phyloP scores from a whole-genome alignment of 2,888 invertebrate species.

The Toxonevra muliebris region DNA sequence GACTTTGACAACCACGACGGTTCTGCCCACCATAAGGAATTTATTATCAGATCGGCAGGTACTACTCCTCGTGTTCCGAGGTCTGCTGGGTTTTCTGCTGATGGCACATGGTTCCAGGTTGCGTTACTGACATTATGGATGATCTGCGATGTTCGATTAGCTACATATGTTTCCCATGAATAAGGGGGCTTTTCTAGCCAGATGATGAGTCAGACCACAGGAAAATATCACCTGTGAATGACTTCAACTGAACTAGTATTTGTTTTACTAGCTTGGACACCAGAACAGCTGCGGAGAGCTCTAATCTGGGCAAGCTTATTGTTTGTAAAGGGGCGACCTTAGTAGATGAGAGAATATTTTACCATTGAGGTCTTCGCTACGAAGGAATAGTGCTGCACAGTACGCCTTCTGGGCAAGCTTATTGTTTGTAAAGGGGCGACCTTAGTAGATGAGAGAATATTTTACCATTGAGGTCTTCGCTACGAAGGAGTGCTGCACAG shows the following conservation, averaged over 20 bases:
- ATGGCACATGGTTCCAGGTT: slow-evolving; percentile 34
- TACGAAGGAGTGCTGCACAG: slow-evolving; percentile 3
- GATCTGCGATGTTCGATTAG: slow-evolving; percentile 29
- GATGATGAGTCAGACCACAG: slow-evolving; percentile 15
- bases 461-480: neutral
- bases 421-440: no score
- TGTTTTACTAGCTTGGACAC: neutral
- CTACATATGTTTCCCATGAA: slow-evolving; percentile 32
- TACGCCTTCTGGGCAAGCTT: no score
- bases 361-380: slow-evolving; percentile 12
- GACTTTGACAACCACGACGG: slow-evolving; percentile 15
- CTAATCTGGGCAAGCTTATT: slow-evolving; percentile 14
- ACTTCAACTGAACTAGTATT: neutral
- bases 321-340: slow-evolving; percentile 12
- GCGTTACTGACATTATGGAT: slow-evolving; percentile 20
- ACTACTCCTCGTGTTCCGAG: slow-evolving; percentile 29
- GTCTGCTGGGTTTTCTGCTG: slow-evolving; percentile 34
- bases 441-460: slow-evolving; percentile 5
- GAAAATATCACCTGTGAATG: neutral
- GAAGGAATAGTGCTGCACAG: no score
- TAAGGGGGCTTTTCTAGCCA: slow-evolving; percentile 16
- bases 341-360: no score
- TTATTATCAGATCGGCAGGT: slow-evolving; percentile 19
- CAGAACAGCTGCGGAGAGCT: slow-evolving; percentile 17
- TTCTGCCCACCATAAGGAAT: slow-evolving; percentile 32